A percentile compares a stretch with the other conserved stretches of the same genome.
phyloP scores from a whole-genome alignment of 2,888 invertebrate genomes.

The Chydorus sphaericus region DNA sequence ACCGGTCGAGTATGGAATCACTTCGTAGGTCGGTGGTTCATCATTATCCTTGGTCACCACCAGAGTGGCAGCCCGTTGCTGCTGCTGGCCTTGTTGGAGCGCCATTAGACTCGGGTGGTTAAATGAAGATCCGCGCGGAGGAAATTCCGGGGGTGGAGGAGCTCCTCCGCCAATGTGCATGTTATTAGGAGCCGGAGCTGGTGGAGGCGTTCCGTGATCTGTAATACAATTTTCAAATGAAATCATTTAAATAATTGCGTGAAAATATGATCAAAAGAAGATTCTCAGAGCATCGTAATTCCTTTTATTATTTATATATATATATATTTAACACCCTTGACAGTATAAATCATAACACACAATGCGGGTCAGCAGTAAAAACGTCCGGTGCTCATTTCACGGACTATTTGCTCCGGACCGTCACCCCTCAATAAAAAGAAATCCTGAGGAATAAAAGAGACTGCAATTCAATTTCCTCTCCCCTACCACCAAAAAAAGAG shows the following conservation, averaged over 20 bases:
- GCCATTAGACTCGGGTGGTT: constrained; percentile 13
- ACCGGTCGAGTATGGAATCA: constrained; percentile 13
- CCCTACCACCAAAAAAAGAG: too few species aligned
- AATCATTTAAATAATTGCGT: too few species aligned
- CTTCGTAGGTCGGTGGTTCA: constrained; percentile 15
- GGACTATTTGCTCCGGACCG: too few species aligned
- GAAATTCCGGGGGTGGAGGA: constrained; percentile 10
- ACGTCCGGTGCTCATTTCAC: not conserved
- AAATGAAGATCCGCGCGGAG: constrained; percentile 13
- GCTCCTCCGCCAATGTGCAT: not conserved
- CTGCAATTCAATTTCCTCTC: too few species aligned
- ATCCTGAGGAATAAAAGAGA: too few species aligned
- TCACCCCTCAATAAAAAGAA: too few species aligned
- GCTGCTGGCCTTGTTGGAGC: constrained; percentile 3
- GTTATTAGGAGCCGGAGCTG: constrained; percentile 11
- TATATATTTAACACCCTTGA: too few species aligned
- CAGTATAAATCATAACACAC: too few species aligned
- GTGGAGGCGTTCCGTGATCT: constrained; percentile 13
- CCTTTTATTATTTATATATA: too few species aligned
- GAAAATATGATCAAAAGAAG: too few species aligned
- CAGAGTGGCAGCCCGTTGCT: constrained; percentile 9
- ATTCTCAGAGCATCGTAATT: too few species aligned
- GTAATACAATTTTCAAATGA: too few species aligned
- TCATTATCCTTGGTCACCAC: constrained; percentile 10
- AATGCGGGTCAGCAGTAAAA: not conserved